Conservation (phyloP, 1,140 invertebrate species). For the Drosophila repleta region DNA sequence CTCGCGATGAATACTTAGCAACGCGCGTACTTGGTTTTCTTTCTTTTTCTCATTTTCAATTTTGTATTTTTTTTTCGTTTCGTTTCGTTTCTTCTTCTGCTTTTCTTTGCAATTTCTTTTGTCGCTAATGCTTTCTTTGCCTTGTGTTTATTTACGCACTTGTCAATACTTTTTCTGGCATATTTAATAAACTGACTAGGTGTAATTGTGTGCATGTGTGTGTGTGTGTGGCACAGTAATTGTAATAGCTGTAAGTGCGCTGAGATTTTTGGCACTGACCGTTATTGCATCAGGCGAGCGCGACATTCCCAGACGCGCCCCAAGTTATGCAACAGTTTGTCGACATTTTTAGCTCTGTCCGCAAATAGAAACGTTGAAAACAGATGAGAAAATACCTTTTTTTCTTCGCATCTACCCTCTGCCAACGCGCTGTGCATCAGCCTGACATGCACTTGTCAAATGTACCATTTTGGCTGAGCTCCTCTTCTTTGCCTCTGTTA, state of each 20-base stretch:
- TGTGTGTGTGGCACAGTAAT: conserved; percentile 20
- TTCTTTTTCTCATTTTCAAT: no score
- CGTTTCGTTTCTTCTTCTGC: neutral
- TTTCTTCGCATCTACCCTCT: conserved; percentile 49
- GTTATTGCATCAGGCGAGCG: conserved; percentile 71
- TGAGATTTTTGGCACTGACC: conserved; percentile 65
- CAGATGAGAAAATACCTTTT: conserved; percentile 40
- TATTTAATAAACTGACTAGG: conserved; percentile 18
- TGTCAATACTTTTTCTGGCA: conserved; percentile 33
- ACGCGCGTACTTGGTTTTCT: conserved; percentile 64
- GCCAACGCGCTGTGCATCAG: conserved; percentile 30
- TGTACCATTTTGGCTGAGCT: conserved; percentile 31
- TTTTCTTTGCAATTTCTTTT: conserved; percentile 7
- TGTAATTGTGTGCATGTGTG: neutral
- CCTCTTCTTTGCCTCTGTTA: conserved; percentile 37
- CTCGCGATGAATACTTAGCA: conserved; percentile 64
- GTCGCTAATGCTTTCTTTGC: conserved; percentile 13
- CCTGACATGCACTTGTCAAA: conserved; percentile 79
- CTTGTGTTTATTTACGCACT: conserved; percentile 48
- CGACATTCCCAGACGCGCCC: conserved; percentile 79
- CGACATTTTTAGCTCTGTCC: conserved; percentile 61
- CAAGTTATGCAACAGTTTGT: conserved; percentile 73
- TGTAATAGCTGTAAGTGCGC: conserved; percentile 47
- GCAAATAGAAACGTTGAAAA: conserved; percentile 46
- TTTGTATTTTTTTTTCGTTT: conserved; percentile 4